Evolutionary conservation across 1,140 invertebrate genomes (phyloP).

Genomic region (Brachionus manjavacas): DNA sequence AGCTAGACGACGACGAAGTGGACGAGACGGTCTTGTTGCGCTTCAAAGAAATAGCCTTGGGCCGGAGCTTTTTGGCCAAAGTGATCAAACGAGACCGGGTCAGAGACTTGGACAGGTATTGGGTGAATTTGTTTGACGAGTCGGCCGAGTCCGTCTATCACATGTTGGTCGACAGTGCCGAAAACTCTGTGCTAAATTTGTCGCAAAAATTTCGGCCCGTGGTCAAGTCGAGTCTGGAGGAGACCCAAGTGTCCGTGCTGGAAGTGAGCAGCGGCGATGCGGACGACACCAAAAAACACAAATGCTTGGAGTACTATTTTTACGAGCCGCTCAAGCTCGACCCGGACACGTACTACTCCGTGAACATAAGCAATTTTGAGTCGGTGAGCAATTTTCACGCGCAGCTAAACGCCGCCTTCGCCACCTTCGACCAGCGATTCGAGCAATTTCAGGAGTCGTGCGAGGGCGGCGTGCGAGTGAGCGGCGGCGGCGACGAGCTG

Average conservation of each 20-base stretch:
- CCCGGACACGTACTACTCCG: background rate
- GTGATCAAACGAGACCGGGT: background rate
- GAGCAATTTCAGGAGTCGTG: constrained; percentile 26
- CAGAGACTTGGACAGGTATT: background rate
- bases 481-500: background rate
- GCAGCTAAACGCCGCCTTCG: background rate
- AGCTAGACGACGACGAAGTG: background rate
- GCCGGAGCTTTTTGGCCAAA: constrained; percentile 9
- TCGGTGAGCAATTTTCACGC: background rate
- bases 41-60: constrained; percentile 27
- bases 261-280: background rate
- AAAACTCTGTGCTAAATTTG: background rate
- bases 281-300: background rate
- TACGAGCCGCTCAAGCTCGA: background rate
- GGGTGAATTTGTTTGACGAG: constrained; percentile 34
- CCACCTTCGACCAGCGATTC: background rate
- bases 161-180: background rate
- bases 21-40: background rate
- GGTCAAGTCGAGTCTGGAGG: background rate
- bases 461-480: background rate
- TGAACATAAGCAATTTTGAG: background rate
- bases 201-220: constrained; percentile 5
- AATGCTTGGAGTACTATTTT: background rate
- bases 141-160: constrained; percentile 2
- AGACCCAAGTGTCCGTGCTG: background rate